phyloP scores from a whole-genome alignment of 2,797 vertebrate species.

The Peromyscus attwateri region DNA sequence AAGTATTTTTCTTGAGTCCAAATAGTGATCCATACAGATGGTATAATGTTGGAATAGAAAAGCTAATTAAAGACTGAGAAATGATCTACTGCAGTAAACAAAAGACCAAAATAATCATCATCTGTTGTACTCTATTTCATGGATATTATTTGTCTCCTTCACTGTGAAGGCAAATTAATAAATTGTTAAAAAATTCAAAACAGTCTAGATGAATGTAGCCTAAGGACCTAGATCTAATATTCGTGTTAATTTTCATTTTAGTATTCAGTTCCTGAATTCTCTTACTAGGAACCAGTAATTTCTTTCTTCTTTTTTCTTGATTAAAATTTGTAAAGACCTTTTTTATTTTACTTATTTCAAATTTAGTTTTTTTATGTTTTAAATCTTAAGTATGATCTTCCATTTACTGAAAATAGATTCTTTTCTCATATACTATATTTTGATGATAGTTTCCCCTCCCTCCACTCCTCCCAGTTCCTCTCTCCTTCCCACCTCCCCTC shows the following conservation, averaged over 20 bases:
- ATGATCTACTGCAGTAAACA: slow-evolving; percentile 10
- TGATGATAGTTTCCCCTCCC: too few relatives aligned
- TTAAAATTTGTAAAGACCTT: not conserved
- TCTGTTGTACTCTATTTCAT: not conserved
- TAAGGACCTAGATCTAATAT: slow-evolving; percentile 5
- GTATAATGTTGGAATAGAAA: slow-evolving; percentile 47
- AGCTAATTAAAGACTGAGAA: slow-evolving; percentile 41
- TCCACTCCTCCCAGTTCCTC: not conserved
- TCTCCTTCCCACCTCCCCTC: too few relatives aligned
- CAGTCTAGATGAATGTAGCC: not conserved
- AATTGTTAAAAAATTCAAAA: slow-evolving; percentile 1
- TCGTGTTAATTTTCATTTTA: slow-evolving; percentile 19
- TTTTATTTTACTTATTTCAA: not conserved
- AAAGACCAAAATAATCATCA: slow-evolving; percentile 36
- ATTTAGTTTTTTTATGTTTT: not conserved
- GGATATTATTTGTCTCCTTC: not conserved
- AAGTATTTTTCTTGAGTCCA: slow-evolving; percentile 7
- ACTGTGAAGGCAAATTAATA: slow-evolving; percentile 32
- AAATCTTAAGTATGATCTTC: not conserved
- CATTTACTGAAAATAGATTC: not conserved
- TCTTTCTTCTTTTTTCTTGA: too few relatives aligned
- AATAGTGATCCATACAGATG: not conserved
- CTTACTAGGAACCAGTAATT: not conserved
- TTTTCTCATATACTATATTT: not conserved
- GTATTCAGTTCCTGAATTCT: not conserved